Evolutionary conservation across 2,888 invertebrate species (phyloP), one percentile per base, ranked within the genome.

Genomic region (Dolichopus griseipennis): DNA sequence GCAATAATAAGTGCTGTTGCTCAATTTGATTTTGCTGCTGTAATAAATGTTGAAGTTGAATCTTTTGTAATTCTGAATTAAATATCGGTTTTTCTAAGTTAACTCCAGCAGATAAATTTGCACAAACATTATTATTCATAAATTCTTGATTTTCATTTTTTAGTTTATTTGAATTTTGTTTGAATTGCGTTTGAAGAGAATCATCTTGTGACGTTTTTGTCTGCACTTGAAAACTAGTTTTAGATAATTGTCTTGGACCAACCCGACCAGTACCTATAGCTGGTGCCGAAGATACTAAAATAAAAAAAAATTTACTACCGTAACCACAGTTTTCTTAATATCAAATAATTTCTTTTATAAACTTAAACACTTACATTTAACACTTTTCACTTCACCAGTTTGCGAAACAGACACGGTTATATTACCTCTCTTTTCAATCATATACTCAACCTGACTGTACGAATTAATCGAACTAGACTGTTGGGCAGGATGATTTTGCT

Each of bases 181-280:
- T 12, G n/a, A 12, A 52, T 52, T 52, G 52, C 18, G 52, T 52
- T 52, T 52, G 52, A 52, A 1, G 6, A 1, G 1, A 9, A 5
- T 72, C 70, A 67, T 71, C 71, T n/a, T 68, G 65, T 20, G 69
- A 65, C 33, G 70, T 70, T 64, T 72, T 68, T 10, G 69, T 67
- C 61, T 71, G 71, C 62, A 72, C 68, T 12, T 68, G 66, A 62
- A 73, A 73, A 66, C 70, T 71, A 52, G 71, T 67, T 33, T 73
- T 71, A 4, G 61, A 27, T 22, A 71, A 77, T 70, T 81, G 81
- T 22, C 81, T 76, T 63, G 81, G 81, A 18, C 82, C 81, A 21
- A 82, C 82, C 68, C 82, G 75, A 64, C 82, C 82, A 18, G 81
- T 79, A 37, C 82, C 82, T 67, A 78, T 80, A 68, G 79, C 78